Percentiles rank a stretch among this genome's conserved stretches.
Evolutionary conservation across 2,888 invertebrate species (phyloP).

Genomic region (Agrotis puta): DNA sequence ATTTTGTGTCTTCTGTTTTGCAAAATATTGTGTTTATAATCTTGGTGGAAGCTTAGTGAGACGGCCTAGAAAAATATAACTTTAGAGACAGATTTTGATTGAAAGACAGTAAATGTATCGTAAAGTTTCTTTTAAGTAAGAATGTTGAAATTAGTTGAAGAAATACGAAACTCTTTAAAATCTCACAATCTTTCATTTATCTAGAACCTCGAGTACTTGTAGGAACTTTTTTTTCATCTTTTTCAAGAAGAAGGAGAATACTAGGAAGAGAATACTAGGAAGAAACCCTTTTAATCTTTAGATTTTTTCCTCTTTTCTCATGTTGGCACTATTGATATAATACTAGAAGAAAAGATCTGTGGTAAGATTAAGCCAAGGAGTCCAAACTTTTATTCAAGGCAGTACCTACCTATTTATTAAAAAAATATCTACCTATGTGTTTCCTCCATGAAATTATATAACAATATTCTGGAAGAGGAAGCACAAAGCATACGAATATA

Average conservation of each 20-base stretch:
- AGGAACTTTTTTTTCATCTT: no score
- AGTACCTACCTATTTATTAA: not conserved
- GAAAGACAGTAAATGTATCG: no score
- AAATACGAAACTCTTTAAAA: not conserved
- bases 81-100: no score
- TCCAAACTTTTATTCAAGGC: not conserved
- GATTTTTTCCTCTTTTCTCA: not conserved
- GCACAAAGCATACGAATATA: constrained; percentile 1
- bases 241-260: no score
- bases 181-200: no score
- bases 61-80: no score
- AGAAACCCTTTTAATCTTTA: no score
- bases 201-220: no score
- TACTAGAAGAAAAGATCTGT: no score
- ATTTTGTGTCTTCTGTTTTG: constrained; percentile 49
- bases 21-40: constrained; percentile 5
- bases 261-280: no score
- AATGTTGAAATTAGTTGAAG: not conserved
- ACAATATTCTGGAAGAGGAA: not conserved
- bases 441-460: no score
- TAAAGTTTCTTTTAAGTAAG: no score
- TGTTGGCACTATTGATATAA: not conserved
- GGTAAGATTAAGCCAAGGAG: not conserved
- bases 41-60: not conserved
- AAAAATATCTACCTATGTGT: not conserved